Conservation (phyloP, 2,888 invertebrate genomes). For the Agrypnus murinus region DNA sequence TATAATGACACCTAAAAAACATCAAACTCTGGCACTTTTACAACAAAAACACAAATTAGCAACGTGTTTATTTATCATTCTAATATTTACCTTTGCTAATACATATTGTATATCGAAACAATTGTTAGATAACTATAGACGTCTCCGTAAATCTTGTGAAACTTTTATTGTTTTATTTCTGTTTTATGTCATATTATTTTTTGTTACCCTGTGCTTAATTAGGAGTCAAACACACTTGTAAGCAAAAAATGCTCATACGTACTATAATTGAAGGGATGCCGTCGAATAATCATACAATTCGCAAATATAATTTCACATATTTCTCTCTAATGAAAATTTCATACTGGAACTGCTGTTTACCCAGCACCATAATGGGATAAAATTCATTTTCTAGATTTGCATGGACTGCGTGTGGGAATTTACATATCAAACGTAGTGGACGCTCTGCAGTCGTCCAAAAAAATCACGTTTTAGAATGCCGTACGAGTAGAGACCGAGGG, state of each 20-base stretch:
- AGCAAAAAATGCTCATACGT: slow-evolving; percentile 31
- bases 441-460: slow-evolving; percentile 53
- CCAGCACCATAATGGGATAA: slow-evolving; percentile 60
- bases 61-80: too few species aligned
- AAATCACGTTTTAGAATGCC: slow-evolving; percentile 29
- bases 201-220: slow-evolving; percentile 16
- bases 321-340: slow-evolving; percentile 48
- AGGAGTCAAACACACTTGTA: slow-evolving; percentile 21
- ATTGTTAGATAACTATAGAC: too few species aligned
- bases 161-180: too few species aligned
- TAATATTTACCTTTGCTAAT: too few species aligned
- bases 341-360: slow-evolving; percentile 55
- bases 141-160: too few species aligned
- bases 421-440: slow-evolving; percentile 60
- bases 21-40: too few species aligned
- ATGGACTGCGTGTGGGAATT: slow-evolving; percentile 64
- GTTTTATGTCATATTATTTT: neutral
- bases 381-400: slow-evolving; percentile 64
- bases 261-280: slow-evolving; percentile 38
- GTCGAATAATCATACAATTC: slow-evolving; percentile 42
- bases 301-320: slow-evolving; percentile 44
- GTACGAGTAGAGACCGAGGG: slow-evolving; percentile 20
- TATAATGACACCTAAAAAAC: too few species aligned
- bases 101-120: too few species aligned
- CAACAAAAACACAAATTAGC: too few species aligned